phyloP scores from a whole-genome alignment of 2,113 vertebrate species.

The Gymnogyps californianus region DNA sequence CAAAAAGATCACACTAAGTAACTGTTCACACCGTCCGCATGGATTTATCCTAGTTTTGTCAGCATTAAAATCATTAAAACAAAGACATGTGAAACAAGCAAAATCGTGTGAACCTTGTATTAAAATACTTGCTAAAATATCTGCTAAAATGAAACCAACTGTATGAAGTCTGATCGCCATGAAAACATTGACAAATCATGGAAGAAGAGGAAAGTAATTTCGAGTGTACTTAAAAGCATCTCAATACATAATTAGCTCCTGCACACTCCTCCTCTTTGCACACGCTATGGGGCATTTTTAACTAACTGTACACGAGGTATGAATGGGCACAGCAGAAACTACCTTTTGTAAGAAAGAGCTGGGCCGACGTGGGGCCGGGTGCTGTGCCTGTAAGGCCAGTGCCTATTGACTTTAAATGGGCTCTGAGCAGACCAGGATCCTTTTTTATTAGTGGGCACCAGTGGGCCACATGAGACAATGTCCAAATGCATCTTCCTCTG shows the following conservation, averaged over 20 bases:
- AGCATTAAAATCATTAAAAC: background rate
- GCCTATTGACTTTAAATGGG: background rate
- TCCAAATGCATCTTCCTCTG: background rate
- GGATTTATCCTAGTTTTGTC: background rate
- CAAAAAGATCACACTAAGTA: background rate
- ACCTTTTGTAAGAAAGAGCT: background rate
- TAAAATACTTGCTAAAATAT: background rate
- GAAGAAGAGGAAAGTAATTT: background rate
- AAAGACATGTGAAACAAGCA: background rate
- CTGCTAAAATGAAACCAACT: background rate
- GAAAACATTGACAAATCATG: background rate
- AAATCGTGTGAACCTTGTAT: background rate
- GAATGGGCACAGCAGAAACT: background rate
- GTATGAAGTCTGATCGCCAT: background rate
- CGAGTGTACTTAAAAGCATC: background rate
- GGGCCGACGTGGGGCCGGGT: fast-evolving
- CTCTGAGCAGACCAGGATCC: background rate
- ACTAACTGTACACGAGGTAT: background rate
- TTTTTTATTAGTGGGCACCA: background rate
- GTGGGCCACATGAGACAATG: no score
- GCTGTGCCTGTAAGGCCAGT: background rate
- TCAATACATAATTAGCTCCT: background rate
- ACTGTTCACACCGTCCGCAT: no score
- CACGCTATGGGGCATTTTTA: background rate
- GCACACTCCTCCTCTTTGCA: background rate